A percentile compares a stretch with the other conserved stretches of the same genome.
Evolutionary conservation across 2,113 vertebrate genomes (phyloP).

Genomic region (Egretta garzetta): DNA sequence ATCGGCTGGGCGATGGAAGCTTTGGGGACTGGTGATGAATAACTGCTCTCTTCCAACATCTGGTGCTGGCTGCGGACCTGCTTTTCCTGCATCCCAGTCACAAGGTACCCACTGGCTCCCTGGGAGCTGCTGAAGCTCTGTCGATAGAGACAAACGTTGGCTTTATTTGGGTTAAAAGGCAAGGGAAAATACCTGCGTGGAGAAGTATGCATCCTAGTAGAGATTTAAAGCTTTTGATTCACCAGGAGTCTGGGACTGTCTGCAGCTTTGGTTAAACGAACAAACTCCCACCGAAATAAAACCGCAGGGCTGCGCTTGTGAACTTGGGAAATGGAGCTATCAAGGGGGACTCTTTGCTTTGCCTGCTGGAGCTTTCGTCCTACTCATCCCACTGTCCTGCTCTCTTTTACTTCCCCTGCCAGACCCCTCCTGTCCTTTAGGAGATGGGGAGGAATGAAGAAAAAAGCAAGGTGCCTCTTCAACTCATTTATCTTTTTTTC

Average conservation of each 20-base stretch:
- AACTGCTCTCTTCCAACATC: background rate
- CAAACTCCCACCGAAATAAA: background rate
- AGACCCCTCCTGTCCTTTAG: background rate
- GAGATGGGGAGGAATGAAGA: background rate
- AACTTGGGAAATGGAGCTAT: background rate
- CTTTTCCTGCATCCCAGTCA: accelerated
- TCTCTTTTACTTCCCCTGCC: background rate
- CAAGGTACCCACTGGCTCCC: background rate
- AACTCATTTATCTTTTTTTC: background rate
- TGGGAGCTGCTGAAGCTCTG: background rate
- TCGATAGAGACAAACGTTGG: accelerated
- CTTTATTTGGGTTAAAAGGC: background rate
- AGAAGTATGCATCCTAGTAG: background rate
- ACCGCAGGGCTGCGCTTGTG: accelerated
- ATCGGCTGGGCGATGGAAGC: background rate
- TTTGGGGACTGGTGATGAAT: background rate
- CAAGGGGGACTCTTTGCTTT: background rate
- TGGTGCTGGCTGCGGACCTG: background rate
- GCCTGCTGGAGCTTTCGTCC: background rate
- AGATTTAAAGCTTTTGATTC: background rate
- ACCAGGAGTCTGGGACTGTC: background rate
- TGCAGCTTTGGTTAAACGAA: background rate
- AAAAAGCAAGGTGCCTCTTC: background rate
- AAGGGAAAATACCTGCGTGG: background rate
- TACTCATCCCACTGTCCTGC: background rate